Conservation (phyloP, 2,113 vertebrate species). For the Poecile atricapillus region DNA sequence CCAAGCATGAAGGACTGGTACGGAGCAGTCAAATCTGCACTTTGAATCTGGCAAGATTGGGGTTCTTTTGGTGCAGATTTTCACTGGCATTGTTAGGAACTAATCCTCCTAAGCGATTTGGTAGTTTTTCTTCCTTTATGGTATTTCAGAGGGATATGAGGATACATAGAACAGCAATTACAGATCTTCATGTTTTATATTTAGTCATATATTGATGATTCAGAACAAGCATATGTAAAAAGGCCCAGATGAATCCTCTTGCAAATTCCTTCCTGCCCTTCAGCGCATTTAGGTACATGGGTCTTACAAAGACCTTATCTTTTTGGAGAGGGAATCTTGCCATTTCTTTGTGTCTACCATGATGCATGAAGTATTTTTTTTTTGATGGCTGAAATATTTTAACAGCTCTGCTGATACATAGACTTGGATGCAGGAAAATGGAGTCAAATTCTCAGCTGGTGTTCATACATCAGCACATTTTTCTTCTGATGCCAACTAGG, state of each 20-base stretch:
- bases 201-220: constrained; percentile 29
- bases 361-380: background rate
- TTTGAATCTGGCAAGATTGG: background rate
- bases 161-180: background rate
- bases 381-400: background rate
- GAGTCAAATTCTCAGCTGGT: background rate
- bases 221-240: constrained; percentile 5
- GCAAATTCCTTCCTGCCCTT: background rate
- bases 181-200: background rate
- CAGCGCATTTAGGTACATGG: background rate
- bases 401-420: background rate
- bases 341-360: background rate
- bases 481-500: background rate
- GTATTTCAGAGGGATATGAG: background rate
- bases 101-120: background rate
- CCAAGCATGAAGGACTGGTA: background rate
- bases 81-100: background rate
- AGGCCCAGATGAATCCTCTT: background rate
- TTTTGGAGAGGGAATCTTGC: background rate
- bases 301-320: background rate
- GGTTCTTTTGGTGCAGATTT: background rate
- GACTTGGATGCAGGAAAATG: background rate
- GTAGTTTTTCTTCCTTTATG: background rate
- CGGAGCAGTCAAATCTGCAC: background rate
- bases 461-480: background rate